These are phyloP conservation scores for Sebastes iracundus DNA, from an alignment of 2,797 vertebrate genomes.

Conservation along the genomic window DNA sequence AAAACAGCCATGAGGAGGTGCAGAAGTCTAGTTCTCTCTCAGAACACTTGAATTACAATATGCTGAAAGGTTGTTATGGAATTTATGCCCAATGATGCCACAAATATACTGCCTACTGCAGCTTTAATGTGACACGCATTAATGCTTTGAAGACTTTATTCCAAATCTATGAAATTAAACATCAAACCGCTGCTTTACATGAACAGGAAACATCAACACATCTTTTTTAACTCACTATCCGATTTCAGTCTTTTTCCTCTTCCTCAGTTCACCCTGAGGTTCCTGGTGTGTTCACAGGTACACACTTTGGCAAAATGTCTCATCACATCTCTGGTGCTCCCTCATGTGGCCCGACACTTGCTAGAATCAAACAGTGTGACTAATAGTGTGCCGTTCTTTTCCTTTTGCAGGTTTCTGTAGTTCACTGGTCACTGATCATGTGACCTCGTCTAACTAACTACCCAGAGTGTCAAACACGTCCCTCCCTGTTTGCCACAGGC, in stretches of 20 bases:
- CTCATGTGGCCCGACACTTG: background rate
- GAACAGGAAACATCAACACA: background rate
- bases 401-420: background rate
- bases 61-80: too few species aligned
- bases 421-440: background rate
- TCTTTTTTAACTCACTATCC: background rate
- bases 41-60: too few species aligned
- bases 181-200: background rate
- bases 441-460: background rate
- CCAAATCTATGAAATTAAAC: background rate
- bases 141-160: background rate
- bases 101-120: too few species aligned
- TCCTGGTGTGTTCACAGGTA: background rate
- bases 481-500: background rate
- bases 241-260: background rate
- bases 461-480: background rate
- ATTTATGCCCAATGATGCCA: too few species aligned
- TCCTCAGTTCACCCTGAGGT: background rate
- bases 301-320: background rate
- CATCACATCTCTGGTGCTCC: background rate
- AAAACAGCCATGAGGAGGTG: too few species aligned
- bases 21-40: too few species aligned
- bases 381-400: background rate
- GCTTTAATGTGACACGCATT: background rate
- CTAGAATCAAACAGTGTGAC: background rate